Percentiles rank a stretch among this genome's conserved stretches.
phyloP scores from a whole-genome alignment of 2,888 invertebrate genomes.

The Diarsia brunnea region DNA sequence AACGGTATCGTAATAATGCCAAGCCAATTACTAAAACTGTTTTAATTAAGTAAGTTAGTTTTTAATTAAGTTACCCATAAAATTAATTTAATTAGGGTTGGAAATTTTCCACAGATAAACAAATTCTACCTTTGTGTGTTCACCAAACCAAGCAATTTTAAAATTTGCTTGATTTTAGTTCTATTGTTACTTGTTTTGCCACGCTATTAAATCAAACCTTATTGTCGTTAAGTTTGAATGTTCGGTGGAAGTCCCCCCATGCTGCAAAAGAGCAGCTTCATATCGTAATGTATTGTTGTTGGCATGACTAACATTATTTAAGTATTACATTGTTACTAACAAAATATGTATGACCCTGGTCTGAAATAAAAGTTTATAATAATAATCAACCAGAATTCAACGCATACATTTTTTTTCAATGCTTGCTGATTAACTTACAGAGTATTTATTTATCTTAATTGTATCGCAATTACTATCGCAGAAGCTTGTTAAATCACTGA shows the following conservation, averaged over 20 bases:
- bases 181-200: conserved; percentile 38
- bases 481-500: not conserved
- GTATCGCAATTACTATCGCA: not conserved
- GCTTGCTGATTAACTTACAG: conserved; percentile 1
- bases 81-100: conserved; percentile 29
- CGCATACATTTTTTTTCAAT: not conserved
- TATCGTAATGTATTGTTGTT: too few relatives aligned
- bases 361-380: too few relatives aligned
- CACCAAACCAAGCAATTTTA: conserved; percentile 29
- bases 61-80: not conserved
- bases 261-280: too few relatives aligned
- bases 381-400: not conserved
- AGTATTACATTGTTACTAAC: too few relatives aligned
- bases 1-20: conserved; percentile 3
- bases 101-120: conserved; percentile 19
- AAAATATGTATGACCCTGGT: too few relatives aligned
- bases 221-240: not conserved
- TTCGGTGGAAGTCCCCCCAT: too few relatives aligned
- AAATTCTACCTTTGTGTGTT: conserved; percentile 25
- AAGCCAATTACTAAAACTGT: conserved; percentile 13
- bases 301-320: too few relatives aligned
- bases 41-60: conserved; percentile 7
- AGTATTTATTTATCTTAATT: conserved; percentile 10
- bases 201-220: not conserved
- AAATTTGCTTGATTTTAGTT: conserved; percentile 34